Evolutionary conservation across 2,888 invertebrate species (phyloP).

Genomic region (Carterocephalus palaemon): DNA sequence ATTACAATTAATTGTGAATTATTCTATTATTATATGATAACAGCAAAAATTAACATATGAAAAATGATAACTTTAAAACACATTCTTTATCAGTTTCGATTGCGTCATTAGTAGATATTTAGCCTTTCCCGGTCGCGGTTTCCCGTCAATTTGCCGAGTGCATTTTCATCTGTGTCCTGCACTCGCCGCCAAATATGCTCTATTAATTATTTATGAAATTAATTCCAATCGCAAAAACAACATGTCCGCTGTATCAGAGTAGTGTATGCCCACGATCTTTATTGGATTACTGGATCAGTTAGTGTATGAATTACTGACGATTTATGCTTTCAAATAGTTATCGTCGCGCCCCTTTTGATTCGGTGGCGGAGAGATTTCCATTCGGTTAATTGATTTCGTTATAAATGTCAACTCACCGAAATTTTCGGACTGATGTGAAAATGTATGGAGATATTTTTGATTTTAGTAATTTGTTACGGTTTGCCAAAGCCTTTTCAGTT

Average conservation of each 20-base stretch:
- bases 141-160: constrained; percentile 75
- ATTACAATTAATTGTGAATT: no score
- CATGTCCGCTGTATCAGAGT: constrained; percentile 46
- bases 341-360: constrained; percentile 29
- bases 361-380: constrained; percentile 20
- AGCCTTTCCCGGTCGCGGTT: constrained; percentile 74
- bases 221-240: constrained; percentile 66
- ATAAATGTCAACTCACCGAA: constrained; percentile 21
- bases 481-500: constrained; percentile 23
- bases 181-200: constrained; percentile 57
- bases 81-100: constrained; percentile 55
- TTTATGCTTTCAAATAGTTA: constrained; percentile 31
- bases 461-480: constrained; percentile 19
- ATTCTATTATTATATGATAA: no score
- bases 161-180: constrained; percentile 69
- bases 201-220: constrained; percentile 76
- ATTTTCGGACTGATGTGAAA: constrained; percentile 18
- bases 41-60: no score
- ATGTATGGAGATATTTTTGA: constrained; percentile 11
- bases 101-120: constrained; percentile 74
- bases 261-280: constrained; percentile 46
- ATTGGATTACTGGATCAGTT: constrained; percentile 58
- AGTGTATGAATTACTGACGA: constrained; percentile 37
- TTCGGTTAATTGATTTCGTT: constrained; percentile 25
- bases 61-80: no score